Evolutionary conservation across 2,113 vertebrate genomes (phyloP).

Genomic region (Lethenteron camtschaticum): DNA sequence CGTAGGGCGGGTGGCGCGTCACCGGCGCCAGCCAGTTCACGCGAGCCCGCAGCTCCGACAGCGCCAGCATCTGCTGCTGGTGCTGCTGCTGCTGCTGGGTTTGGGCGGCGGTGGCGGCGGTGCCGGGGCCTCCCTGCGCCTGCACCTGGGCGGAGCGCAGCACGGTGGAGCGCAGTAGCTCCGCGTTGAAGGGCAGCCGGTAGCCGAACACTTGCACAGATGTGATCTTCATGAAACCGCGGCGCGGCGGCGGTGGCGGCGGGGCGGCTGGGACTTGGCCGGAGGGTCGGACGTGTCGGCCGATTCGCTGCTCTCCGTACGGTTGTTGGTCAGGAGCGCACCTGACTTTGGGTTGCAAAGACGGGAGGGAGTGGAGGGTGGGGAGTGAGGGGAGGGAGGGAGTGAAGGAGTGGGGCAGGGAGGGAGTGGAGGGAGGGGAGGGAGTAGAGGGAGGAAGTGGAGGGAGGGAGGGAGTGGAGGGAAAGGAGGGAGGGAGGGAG

Average conservation of each 20-base stretch:
- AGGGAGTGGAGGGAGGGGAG: too few relatives aligned
- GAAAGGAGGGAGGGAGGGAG: too few relatives aligned
- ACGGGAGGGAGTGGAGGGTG: too few relatives aligned
- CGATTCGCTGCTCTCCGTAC: too few relatives aligned
- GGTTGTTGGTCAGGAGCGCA: too few relatives aligned
- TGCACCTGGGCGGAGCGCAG: slow-evolving; percentile 98
- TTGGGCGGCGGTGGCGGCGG: slow-evolving; percentile 62
- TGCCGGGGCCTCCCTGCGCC: slow-evolving; percentile 82
- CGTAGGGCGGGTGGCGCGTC: slow-evolving; percentile 80
- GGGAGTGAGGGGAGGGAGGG: too few relatives aligned
- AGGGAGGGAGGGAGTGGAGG: too few relatives aligned
- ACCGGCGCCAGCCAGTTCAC: slow-evolving; percentile 89
- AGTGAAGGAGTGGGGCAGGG: too few relatives aligned
- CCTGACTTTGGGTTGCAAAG: too few relatives aligned
- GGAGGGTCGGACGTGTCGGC: background rate
- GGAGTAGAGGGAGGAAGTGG: too few relatives aligned
- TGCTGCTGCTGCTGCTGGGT: background rate
- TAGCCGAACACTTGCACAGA: slow-evolving; percentile 95
- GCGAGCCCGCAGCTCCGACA: slow-evolving; percentile 93
- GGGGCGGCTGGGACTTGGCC: background rate
- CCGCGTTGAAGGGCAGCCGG: slow-evolving; percentile 79
- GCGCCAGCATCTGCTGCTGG: slow-evolving; percentile 42
- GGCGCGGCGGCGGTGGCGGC: slow-evolving; percentile 53
- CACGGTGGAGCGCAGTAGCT: slow-evolving; percentile 78
- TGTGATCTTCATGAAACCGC: slow-evolving; percentile 97